Evolutionary conservation across 2,888 invertebrate species (phyloP), one percentile per base, ranked within the genome.

Genomic region (Hanleya hanleyi): DNA sequence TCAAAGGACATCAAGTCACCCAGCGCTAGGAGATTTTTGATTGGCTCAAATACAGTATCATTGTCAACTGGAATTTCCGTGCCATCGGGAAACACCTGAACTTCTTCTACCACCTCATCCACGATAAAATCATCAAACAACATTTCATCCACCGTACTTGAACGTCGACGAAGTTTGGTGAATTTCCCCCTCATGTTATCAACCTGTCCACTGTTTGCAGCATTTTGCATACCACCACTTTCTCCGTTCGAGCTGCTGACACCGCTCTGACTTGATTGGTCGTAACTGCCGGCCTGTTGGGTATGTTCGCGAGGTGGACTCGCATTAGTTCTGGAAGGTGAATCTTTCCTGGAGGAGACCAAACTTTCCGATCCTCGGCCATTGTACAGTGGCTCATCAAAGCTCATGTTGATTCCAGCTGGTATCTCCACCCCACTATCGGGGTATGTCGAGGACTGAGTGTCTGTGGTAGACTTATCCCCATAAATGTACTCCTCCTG

Each of bases 121-220:
- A 81, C 84, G 29, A 84, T 82, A 71, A 86, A 87, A 71, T 86
- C 86, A 78, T 87, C 87, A 77, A 86, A 87, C 47, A 87, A 77
- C 85, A 87, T 84, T 74, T 87, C 87, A 68, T 87, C 87, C 26
- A 87, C 85, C 0, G 87, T 87, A 74, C 87, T 87, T 22, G 87
- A 87, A 9, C 87, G 73, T 7, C 87, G 80, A 65, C 84, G 84
- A 32, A 80, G 64, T 35, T 64, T 64, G 64, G 64, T 64, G 22
- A 35, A 35, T 37, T 64, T 37, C 1, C 64, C 64, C 5, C 29
- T 64, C n/a, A n/a, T 15, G 3, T 36, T 36, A 5, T 37, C 38
- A 29, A 57, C 12, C 64, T 2, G n/a, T 12, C 2, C 15, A 4
- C 5, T 7, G n/a, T 35, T 9, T 35, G 38, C 37, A 33, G 3